Base-by-base conservation (phyloP, 2,113 vertebrate species). In the Corapipo altera region DNA sequence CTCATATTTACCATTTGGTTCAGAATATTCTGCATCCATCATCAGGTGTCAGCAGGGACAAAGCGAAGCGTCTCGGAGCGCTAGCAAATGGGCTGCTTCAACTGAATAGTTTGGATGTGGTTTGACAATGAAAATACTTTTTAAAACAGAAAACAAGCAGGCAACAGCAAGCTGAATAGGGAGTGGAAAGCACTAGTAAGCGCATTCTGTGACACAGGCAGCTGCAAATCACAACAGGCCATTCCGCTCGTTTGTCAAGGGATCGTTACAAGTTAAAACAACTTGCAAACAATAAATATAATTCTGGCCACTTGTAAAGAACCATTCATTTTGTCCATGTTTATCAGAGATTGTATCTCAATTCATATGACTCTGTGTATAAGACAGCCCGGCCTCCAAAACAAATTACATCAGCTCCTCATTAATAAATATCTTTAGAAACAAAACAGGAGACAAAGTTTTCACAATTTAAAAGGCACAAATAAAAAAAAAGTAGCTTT, bases 101-200 rank as follows among this genome's bases (percentile, higher is more conserved):
- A 75, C 92, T 67, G 41, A 89, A 84, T 66, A 41, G 44, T 82
- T 79, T 93, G 86, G 70, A 85, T 54, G 79, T 8, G 1, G 86
- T 87, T 93, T 95, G 89, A 91, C 92, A 96, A 96, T 32, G 74
- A 93, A 92, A 96, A 95, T 66, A 96, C 83, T 92, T 92, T 95
- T 95, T 66, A 92, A 96, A 95, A 78, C 88, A 82, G 93, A 91
- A 94, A 96, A 95, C 88, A 91, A 82, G 89, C 93, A 82, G 54
- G 46, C 71, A 96, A 74, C 32, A 88, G 87, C 76, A 71, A 85
- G 80, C 91, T 96, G 95, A 97, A 93, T 87, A 96, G 93, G 0
- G 20, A 19, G 44, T 80, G 59, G 96, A 97, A 97, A 97, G 87
- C 83, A 43, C 92, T 89, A 89, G 96, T 89, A 97, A 96, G 85